A percentile compares a stretch with the other conserved stretches of the same genome.
These are phyloP conservation scores for Dendrolimus kikuchii DNA, from an alignment of 1,140 invertebrate species.

Conservation along the genomic window DNA sequence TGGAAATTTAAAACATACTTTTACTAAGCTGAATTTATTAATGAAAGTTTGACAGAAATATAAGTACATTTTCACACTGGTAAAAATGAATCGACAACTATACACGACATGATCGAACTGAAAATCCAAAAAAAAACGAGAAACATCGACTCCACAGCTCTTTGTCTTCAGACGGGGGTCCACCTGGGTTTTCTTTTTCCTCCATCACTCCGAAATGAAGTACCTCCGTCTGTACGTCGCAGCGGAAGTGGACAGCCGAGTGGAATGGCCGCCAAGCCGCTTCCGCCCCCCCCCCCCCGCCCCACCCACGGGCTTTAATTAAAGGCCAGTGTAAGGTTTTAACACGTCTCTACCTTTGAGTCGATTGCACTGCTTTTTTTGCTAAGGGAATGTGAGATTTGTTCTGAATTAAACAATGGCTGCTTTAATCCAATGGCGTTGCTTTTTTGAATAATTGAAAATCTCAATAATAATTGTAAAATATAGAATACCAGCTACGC, in stretches of 20 bases:
- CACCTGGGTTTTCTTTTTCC: slow-evolving; percentile 51
- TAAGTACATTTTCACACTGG: neutral
- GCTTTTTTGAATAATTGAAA: too few relatives aligned
- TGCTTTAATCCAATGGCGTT: too few relatives aligned
- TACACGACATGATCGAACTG: slow-evolving; percentile 3
- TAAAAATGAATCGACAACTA: slow-evolving; percentile 3
- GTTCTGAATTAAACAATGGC: too few relatives aligned
- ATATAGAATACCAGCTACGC: too few relatives aligned
- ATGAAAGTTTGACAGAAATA: neutral
- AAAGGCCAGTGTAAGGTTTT: slow-evolving; percentile 61
- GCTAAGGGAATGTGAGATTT: neutral
- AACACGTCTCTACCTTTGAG: slow-evolving; percentile 59
- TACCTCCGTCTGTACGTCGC: slow-evolving; percentile 49
- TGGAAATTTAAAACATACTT: too few relatives aligned
- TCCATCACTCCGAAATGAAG: slow-evolving; percentile 54
- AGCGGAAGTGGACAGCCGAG: slow-evolving; percentile 46
- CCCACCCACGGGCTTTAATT: slow-evolving; percentile 46
- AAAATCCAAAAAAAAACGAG: neutral
- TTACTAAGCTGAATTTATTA: too few relatives aligned
- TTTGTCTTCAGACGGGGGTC: slow-evolving; percentile 26
- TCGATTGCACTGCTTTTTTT: slow-evolving; percentile 47
- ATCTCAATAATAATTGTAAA: too few relatives aligned
- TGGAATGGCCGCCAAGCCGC: slow-evolving; percentile 36
- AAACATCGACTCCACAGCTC: slow-evolving; percentile 18
- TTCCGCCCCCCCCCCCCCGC: slow-evolving; percentile 19